These are phyloP conservation scores for Yponomeuta cagnagella DNA, from an alignment of 2,888 invertebrate genomes.

Conservation along the genomic window DNA sequence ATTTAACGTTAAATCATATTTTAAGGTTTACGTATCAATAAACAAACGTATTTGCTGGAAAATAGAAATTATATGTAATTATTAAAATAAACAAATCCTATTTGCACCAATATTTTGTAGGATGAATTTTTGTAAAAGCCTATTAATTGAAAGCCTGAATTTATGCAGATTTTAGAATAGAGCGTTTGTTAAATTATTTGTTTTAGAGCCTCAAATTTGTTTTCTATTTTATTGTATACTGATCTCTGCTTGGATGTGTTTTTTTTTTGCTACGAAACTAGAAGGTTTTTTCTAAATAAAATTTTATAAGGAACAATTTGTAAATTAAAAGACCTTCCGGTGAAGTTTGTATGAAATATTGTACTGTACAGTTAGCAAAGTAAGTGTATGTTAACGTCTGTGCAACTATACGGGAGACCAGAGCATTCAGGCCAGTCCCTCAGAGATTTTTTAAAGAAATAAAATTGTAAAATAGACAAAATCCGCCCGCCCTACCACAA, in stretches of 20 bases:
- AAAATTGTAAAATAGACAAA: too few relatives aligned
- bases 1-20: background rate
- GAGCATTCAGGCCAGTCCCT: background rate
- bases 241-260: constrained; percentile 11
- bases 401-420: constrained; percentile 45
- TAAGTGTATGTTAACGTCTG: constrained; percentile 26
- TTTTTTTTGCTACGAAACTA: background rate
- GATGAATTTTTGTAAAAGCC: background rate
- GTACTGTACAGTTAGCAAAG: constrained; percentile 40
- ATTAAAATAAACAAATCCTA: background rate
- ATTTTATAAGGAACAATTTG: background rate
- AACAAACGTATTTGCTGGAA: background rate
- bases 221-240: constrained; percentile 10
- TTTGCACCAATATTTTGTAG: background rate
- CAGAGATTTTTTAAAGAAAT: background rate
- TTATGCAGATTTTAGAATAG: background rate
- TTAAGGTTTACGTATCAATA: background rate
- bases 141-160: background rate
- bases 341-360: constrained; percentile 16
- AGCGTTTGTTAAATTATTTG: background rate
- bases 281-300: background rate
- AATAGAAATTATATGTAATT: background rate
- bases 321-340: constrained; percentile 5
- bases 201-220: background rate
- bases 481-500: too few relatives aligned